Evolutionary conservation across 2,797 vertebrate genomes (phyloP).

Genomic region (Sebastes elongatus): DNA sequence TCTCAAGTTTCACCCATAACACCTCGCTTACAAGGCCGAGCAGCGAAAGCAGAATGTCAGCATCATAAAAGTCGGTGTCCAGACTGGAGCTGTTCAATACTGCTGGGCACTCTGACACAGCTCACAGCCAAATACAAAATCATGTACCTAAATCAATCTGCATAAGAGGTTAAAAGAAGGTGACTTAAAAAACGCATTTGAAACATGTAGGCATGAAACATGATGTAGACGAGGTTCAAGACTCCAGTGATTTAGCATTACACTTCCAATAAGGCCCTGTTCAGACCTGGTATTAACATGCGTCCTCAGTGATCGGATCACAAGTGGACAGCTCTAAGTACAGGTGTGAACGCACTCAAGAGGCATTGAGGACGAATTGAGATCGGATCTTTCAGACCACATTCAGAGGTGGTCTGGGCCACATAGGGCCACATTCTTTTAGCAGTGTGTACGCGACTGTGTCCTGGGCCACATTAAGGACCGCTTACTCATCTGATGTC

Average conservation of each 20-base stretch:
- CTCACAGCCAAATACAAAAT: not conserved
- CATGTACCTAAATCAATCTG: not conserved
- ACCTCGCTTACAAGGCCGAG: conserved; percentile 9
- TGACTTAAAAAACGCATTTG: not conserved
- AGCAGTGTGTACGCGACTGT: too few species aligned
- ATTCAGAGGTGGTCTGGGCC: too few species aligned
- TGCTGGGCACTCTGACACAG: not conserved
- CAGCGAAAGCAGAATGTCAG: conserved; percentile 2
- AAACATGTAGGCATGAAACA: not conserved
- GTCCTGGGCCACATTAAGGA: too few species aligned
- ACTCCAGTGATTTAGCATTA: not conserved
- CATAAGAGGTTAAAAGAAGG: not conserved
- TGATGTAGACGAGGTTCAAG: not conserved
- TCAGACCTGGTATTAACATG: too few species aligned
- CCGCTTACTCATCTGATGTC: too few species aligned
- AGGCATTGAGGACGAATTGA: too few species aligned
- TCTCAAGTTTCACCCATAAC: conserved; percentile 14
- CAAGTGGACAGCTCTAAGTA: too few species aligned
- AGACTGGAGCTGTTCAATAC: not conserved
- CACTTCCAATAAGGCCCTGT: not conserved
- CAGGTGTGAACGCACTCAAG: too few species aligned
- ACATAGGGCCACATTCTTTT: too few species aligned
- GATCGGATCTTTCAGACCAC: too few species aligned
- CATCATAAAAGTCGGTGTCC: not conserved
- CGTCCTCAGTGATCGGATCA: too few species aligned